These are phyloP conservation scores for Aramus guarauna DNA, from an alignment of 2,113 vertebrate species.

Conservation along the genomic window DNA sequence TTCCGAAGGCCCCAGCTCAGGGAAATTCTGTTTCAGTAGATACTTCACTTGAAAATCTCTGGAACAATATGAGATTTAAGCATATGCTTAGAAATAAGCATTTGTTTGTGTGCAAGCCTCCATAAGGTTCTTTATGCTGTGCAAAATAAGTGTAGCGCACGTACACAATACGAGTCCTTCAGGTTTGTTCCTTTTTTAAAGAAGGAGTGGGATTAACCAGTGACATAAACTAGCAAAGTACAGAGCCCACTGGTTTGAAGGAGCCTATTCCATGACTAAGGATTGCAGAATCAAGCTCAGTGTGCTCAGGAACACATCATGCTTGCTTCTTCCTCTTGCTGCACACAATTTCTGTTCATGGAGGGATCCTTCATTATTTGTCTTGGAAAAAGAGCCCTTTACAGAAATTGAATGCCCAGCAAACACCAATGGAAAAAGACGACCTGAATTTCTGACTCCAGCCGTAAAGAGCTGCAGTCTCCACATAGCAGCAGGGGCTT, in stretches of 20 bases:
- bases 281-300: not conserved
- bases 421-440: not conserved
- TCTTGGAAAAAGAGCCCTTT: not conserved
- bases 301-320: not conserved
- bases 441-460: conserved; percentile 12
- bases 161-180: not conserved
- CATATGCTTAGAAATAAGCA: not conserved
- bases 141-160: not conserved
- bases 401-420: not conserved
- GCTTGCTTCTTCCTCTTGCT: not conserved
- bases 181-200: not conserved
- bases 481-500: not conserved
- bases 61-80: not conserved
- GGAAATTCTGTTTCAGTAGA: not conserved
- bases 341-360: not conserved
- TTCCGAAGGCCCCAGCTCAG: not conserved
- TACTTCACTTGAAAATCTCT: not conserved
- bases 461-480: conserved; percentile 14
- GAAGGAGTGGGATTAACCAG: not conserved
- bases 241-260: not conserved
- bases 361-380: not conserved
- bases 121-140: not conserved
- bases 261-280: not conserved
- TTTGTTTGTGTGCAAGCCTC: not conserved
- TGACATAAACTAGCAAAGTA: not conserved